Base-by-base conservation (phyloP, 1,140 invertebrate species). In the Drosophila pectinifera region DNA sequence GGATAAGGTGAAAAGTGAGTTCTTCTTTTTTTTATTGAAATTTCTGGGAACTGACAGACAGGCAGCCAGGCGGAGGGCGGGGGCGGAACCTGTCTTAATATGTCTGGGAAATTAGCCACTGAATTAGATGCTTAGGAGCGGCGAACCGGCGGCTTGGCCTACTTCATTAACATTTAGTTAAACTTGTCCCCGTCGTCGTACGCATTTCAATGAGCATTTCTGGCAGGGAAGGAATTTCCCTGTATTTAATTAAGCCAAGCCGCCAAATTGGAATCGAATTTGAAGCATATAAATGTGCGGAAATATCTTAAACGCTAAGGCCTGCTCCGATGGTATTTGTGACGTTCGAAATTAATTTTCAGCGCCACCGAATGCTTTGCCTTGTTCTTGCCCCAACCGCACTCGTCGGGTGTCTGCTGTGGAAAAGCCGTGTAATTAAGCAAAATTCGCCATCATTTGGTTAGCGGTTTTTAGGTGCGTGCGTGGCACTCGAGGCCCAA, bases 381-480 rank as follows among this genome's bases (percentile, higher is more conserved):
- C 11, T 11, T n/a, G 14, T 49, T 31, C 20, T 51, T 51, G 13
- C n/a, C 42, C 46, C 31, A 51, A 73, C 69, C 56, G 69, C 68
- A 55, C 43, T 54, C 42, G 49, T 65, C 45, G 64, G 28, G 18
- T 65, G 61, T 68, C 45, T 65, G 45, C 34, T 48, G 64, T 5
- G 68, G 64, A 69, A 70, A 70, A 70, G 65, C 68, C 64, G 34
- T 48, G 68, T 70, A 70, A 70, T 70, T 70, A 70, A 70, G 42
- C 64, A 70, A 70, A 68, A 70, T 70, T 70, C 68, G 49, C 64
- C 49, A 31, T 22, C 55, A 49, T 43, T 64, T 48, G 74, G 75
- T 70, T 85, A 56, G 83, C 64, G 83, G 79, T 76, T 88, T 88
- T 86, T 78, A 72, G 78, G 42, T 82, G 75, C 75, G 74, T 79